Percentiles rank a stretch among this genome's conserved stretches.
Evolutionary conservation across 1,140 invertebrate genomes (phyloP).

Genomic region (Tetranychus urticae): DNA sequence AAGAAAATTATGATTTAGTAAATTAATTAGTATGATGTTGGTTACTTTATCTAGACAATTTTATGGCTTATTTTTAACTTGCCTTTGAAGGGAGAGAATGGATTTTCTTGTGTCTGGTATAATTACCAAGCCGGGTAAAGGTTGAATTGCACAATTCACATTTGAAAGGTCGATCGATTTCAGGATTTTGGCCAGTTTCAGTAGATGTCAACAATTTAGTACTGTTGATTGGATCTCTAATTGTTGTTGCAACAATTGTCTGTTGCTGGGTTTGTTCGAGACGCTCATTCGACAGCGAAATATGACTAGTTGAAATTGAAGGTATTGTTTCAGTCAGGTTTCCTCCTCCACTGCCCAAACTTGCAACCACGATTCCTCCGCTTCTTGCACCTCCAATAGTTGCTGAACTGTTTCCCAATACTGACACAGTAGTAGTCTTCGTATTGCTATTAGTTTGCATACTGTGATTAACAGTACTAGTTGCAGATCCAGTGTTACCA

Average conservation of each 20-base stretch:
- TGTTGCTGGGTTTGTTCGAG: background rate
- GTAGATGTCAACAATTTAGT: background rate
- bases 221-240: background rate
- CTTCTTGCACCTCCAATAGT: background rate
- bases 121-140: conserved; percentile 16
- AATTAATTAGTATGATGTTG: no score
- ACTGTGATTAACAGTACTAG: background rate
- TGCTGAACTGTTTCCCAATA: no score
- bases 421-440: no score
- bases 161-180: conserved; percentile 27
- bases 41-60: no score
- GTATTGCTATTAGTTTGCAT: background rate
- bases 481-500: background rate
- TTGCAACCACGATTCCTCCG: background rate
- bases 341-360: background rate
- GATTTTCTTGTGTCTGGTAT: conserved; percentile 14
- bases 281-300: background rate
- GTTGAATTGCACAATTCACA: conserved; percentile 19
- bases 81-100: conserved; percentile 13
- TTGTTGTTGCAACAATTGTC: background rate
- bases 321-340: background rate
- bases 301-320: background rate
- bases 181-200: background rate
- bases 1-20: background rate
- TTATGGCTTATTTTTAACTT: background rate